Evolutionary conservation across 2,888 invertebrate genomes (phyloP).

Genomic region (Scaptomyza parva): DNA sequence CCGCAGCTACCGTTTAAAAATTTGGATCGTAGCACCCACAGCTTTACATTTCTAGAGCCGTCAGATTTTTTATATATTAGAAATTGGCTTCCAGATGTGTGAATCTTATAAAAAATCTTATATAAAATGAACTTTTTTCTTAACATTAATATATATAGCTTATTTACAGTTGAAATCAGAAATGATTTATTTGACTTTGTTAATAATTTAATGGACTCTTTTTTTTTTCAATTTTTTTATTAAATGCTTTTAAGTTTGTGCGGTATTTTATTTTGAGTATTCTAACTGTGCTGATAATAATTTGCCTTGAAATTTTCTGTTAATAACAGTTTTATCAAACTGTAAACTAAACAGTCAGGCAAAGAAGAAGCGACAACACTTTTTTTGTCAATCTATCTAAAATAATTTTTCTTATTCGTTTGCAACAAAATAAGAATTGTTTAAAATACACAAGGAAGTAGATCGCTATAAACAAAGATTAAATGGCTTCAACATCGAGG

Average conservation of each 20-base stretch:
- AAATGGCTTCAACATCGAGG: slow-evolving; percentile 75
- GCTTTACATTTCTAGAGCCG: neutral
- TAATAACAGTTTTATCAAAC: slow-evolving; percentile 3
- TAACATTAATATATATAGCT: too few relatives aligned
- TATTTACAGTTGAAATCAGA: neutral
- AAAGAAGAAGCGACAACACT: slow-evolving; percentile 18
- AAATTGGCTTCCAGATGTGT: neutral
- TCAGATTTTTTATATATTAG: neutral
- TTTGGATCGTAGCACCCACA: neutral
- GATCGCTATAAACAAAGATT: slow-evolving; percentile 6
- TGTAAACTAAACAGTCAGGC: slow-evolving; percentile 16
- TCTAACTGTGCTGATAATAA: neutral
- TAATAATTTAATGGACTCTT: neutral
- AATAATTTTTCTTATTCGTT: slow-evolving; percentile 38
- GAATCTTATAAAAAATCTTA: too few relatives aligned
- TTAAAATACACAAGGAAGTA: neutral
- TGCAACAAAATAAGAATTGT: slow-evolving; percentile 20
- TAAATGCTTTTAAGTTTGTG: neutral
- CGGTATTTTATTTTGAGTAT: neutral
- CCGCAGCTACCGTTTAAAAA: neutral
- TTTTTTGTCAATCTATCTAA: slow-evolving; percentile 17
- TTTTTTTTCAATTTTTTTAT: neutral
- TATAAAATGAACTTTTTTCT: too few relatives aligned
- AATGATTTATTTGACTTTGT: neutral
- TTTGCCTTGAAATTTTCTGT: neutral